Conservation (phyloP, 2,113 vertebrate species). For the Elephas maximus region DNA sequence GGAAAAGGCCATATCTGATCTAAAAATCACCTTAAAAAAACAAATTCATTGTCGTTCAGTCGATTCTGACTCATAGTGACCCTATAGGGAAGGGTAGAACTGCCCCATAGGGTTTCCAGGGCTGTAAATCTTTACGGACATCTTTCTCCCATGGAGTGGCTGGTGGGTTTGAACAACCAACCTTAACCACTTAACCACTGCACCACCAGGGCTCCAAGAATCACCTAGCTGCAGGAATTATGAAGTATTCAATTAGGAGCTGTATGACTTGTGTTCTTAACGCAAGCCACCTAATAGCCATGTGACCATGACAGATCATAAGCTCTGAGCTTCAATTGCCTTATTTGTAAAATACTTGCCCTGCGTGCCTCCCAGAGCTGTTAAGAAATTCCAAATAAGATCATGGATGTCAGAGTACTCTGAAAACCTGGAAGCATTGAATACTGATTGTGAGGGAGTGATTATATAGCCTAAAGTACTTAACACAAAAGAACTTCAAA, state of each 20-base stretch:
- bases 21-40: slow-evolving; percentile 44
- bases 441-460: slow-evolving; percentile 25
- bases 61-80: neutral
- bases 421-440: slow-evolving; percentile 30
- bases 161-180: too few species aligned
- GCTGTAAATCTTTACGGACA: neutral
- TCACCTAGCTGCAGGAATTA: slow-evolving; percentile 45
- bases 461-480: neutral
- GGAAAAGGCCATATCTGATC: slow-evolving; percentile 38
- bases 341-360: slow-evolving; percentile 71
- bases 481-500: neutral
- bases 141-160: neutral
- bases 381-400: slow-evolving; percentile 71
- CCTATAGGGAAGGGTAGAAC: neutral
- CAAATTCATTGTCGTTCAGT: neutral
- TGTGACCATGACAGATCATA: slow-evolving; percentile 21
- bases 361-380: slow-evolving; percentile 20
- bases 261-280: slow-evolving; percentile 55
- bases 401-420: slow-evolving; percentile 39
- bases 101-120: neutral
- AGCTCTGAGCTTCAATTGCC: slow-evolving; percentile 37
- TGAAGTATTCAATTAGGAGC: slow-evolving; percentile 40
- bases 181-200: too few species aligned
- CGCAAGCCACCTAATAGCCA: slow-evolving; percentile 4
- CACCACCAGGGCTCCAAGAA: neutral